Evolutionary conservation across 2,113 vertebrate genomes (phyloP).

Genomic region (Brachypteracias leptosomus): DNA sequence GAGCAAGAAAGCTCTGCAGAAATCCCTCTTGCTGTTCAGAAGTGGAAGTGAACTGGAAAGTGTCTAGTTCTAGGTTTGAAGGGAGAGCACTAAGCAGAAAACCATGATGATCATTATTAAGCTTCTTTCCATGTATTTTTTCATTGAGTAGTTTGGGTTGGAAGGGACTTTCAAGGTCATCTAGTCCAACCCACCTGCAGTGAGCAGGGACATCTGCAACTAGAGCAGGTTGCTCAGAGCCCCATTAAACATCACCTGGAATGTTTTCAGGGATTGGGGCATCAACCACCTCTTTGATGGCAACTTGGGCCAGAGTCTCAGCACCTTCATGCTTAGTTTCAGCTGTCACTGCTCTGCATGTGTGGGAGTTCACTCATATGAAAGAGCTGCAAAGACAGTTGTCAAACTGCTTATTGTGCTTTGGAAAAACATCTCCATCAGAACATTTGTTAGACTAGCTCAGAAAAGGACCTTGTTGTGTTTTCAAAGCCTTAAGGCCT

Average conservation of each 20-base stretch:
- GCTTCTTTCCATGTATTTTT: neutral
- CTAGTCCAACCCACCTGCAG: neutral
- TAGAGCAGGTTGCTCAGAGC: neutral
- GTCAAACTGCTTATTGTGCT: neutral
- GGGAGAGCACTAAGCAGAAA: neutral
- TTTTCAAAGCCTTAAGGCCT: neutral
- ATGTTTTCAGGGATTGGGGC: neutral
- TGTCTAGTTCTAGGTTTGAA: neutral
- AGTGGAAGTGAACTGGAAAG: neutral
- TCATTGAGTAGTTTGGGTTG: neutral
- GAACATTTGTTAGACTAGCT: neutral
- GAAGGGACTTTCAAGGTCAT: neutral
- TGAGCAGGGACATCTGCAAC: neutral
- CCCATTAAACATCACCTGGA: neutral
- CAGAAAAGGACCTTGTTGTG: neutral
- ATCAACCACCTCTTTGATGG: neutral
- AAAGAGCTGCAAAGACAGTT: neutral
- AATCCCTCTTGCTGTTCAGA: neutral
- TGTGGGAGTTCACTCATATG: neutral
- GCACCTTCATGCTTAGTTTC: neutral
- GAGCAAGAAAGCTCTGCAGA: neutral
- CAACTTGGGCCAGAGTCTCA: neutral
- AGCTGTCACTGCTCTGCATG: neutral
- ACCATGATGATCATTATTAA: neutral
- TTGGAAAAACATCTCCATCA: neutral